Evolutionary conservation across 2,113 vertebrate species (phyloP), one percentile per base, ranked within the genome.

Genomic region (Merops nubicus): DNA sequence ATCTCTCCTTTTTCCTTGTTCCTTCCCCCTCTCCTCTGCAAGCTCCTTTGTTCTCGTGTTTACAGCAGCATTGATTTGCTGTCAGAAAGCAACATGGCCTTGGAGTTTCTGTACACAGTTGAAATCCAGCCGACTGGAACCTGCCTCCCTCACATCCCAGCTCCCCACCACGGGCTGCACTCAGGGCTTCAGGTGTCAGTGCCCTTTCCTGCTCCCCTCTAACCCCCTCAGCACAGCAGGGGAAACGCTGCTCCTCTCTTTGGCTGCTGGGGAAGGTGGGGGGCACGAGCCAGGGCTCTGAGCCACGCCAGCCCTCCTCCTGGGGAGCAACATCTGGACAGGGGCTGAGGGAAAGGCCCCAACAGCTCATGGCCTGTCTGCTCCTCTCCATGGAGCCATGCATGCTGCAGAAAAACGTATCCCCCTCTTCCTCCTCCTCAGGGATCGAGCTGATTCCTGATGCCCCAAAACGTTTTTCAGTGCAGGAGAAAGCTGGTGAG

Each of bases 1-100:
- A 96, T 95, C 85, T 88, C 91, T 93, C 91, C 82, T 54, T 93
- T 87, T 88, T 15, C 91, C 90, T 69, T 36, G 63, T 67, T 96
- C 92, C 93, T 97, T 97, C 94, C 95, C 92, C 89, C 70, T 94
- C 95, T 97, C 63, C 75, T 90, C 80, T 21, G 75, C 22, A 4
- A 83, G 88, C 81, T 95, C 95, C 96, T 97, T 97, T 97, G 96
- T 97, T 97, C 96, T 93, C 28, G 0, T 94, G 89, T 96, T 96
- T 96, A 89, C 95, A 92, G 96, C 82, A 38, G 91, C 95, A 97
- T 97, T 59, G 92, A 97, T 97, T 97, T 96, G 74, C 94, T 97
- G 95, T 97, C 96, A 96, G 93, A 69, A 57, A 75, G 87, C 92
- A 85, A 84, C 92, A 57, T 19, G 65, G 96, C 93, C 89, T 93